Conservation (phyloP, 2,797 vertebrate genomes). For the Malacoraja senta region DNA sequence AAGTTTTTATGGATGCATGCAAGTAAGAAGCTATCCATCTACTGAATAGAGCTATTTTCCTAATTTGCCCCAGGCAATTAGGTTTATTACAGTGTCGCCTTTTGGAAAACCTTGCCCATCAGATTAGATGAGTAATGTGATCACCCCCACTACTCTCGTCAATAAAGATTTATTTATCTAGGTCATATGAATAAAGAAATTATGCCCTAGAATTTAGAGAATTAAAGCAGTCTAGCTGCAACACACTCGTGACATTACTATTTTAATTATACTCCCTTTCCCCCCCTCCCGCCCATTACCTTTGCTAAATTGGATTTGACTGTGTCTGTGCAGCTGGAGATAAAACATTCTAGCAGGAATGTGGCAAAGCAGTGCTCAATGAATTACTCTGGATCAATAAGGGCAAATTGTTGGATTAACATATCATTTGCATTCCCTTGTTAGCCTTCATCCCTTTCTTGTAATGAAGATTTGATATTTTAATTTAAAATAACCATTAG, state of each 20-base stretch:
- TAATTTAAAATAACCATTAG: not conserved
- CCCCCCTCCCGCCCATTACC: not conserved
- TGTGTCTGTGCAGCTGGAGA: not conserved
- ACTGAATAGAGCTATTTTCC: not conserved
- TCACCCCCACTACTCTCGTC: not conserved
- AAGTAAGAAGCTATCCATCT: not conserved
- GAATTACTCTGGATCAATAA: not conserved
- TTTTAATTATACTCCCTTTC: not conserved
- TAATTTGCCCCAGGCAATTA: conserved; percentile 4
- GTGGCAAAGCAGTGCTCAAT: not conserved
- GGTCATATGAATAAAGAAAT: not conserved
- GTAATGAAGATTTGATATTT: not conserved
- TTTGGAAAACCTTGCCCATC: not conserved
- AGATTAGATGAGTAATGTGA: not conserved
- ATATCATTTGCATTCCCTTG: not conserved
- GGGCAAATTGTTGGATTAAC: not conserved
- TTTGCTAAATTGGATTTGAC: conserved; percentile 4
- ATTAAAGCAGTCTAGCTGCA: not conserved
- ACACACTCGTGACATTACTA: conserved; percentile 6
- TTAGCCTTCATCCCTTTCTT: not conserved
- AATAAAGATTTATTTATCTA: conserved; percentile 2
- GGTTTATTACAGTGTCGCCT: not conserved
- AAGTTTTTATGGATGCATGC: not conserved
- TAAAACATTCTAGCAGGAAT: not conserved
- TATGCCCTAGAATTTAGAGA: not conserved